Conservation (phyloP, 1,140 invertebrate genomes). For the Popillia japonica region DNA sequence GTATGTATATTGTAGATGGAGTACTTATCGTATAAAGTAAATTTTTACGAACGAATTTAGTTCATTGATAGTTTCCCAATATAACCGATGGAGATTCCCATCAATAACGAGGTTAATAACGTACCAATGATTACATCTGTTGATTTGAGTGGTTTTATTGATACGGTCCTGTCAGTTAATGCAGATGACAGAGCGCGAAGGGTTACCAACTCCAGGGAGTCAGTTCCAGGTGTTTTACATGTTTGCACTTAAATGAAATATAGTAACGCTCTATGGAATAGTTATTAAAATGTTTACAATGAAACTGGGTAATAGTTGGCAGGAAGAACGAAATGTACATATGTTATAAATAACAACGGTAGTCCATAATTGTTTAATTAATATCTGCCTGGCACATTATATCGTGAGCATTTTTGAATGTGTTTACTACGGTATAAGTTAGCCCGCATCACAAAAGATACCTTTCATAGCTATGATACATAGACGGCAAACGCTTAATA, state of each 20-base stretch:
- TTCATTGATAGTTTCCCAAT: background rate
- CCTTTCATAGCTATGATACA: no score
- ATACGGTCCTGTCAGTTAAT: constrained; percentile 19
- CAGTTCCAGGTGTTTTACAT: constrained; percentile 20
- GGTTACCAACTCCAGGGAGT: constrained; percentile 3
- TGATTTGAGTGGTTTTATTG: constrained; percentile 34
- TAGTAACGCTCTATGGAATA: background rate
- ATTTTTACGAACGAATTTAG: background rate
- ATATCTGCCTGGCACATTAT: background rate
- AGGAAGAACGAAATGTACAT: background rate
- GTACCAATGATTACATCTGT: constrained; percentile 22
- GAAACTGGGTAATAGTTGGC: background rate
- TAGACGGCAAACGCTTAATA: no score
- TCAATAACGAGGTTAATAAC: constrained; percentile 22
- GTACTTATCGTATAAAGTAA: background rate
- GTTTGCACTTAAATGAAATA: constrained; percentile 29
- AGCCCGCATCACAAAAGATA: no score
- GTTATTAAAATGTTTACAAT: constrained; percentile 11
- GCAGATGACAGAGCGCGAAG: background rate
- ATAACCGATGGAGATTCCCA: background rate
- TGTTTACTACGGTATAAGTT: no score
- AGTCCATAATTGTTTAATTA: background rate
- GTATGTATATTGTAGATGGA: background rate
- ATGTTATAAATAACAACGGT: background rate
- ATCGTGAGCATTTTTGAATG: background rate